Evolutionary conservation across 2,888 invertebrate species (phyloP).

Genomic region (Polia nebulosa): DNA sequence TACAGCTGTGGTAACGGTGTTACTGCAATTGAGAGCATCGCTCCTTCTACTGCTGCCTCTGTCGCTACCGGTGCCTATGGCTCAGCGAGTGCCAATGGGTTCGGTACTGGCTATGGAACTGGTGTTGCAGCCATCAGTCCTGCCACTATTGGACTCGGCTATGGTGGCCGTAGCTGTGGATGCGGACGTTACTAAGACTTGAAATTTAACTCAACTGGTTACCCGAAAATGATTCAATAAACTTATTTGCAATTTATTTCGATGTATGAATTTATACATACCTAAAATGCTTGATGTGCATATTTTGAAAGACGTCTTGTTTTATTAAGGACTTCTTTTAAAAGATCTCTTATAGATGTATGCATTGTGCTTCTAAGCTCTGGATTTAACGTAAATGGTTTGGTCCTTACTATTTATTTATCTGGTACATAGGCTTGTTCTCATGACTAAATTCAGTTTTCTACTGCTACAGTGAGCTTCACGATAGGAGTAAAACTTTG

Average conservation of each 20-base stretch:
- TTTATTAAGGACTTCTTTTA: too few relatives aligned
- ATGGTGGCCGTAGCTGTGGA: constrained; percentile 25
- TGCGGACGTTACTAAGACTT: neutral
- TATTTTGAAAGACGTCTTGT: neutral
- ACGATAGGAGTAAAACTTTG: too few relatives aligned
- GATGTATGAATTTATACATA: neutral
- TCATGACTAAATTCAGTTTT: too few relatives aligned
- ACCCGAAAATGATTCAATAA: neutral
- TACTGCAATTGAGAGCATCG: constrained; percentile 41
- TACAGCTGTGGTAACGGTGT: constrained; percentile 47
- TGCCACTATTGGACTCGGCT: constrained; percentile 10
- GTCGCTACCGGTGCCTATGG: constrained; percentile 16
- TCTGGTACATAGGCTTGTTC: too few relatives aligned
- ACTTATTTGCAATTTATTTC: neutral
- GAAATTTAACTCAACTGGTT: neutral
- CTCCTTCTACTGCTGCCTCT: constrained; percentile 24
- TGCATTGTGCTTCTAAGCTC: too few relatives aligned
- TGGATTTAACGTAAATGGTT: too few relatives aligned
- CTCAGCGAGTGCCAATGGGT: constrained; percentile 17
- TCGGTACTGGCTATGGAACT: constrained; percentile 1
- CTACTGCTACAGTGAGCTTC: too few relatives aligned
- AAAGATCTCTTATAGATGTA: too few relatives aligned
- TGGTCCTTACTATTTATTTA: too few relatives aligned
- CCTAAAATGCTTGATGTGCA: neutral
- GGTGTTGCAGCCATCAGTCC: constrained; percentile 16